These are phyloP conservation scores for Limnephilus auricula DNA, from an alignment of 2,888 invertebrate genomes.

Conservation along the genomic window DNA sequence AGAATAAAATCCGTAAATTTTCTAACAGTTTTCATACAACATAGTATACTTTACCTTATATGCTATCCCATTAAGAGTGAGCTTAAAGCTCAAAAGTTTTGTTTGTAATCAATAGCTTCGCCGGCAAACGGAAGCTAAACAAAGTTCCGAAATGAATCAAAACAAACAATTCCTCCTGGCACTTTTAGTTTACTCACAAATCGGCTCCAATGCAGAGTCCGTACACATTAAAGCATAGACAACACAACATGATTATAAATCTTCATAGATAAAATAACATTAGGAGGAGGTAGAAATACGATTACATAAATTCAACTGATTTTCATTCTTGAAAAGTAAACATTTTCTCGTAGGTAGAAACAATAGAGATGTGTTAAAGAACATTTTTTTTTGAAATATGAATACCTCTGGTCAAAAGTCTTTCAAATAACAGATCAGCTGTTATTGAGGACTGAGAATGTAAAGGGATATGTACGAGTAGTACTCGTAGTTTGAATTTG, in stretches of 20 bases:
- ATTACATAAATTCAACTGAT: background rate
- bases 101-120: background rate
- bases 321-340: too few relatives aligned
- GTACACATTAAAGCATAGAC: background rate
- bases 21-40: background rate
- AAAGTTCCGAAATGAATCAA: background rate
- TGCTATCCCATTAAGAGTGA: background rate
- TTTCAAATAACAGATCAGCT: too few relatives aligned
- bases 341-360: too few relatives aligned
- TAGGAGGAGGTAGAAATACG: background rate
- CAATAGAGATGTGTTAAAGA: too few relatives aligned
- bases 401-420: too few relatives aligned
- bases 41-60: background rate
- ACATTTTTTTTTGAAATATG: too few relatives aligned
- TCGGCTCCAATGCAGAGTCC: background rate
- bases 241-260: background rate
- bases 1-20: too few relatives aligned
- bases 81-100: background rate
- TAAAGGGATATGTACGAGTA: too few relatives aligned
- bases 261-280: background rate
- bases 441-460: too few relatives aligned
- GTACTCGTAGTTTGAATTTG: too few relatives aligned
- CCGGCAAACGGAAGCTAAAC: background rate
- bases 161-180: constrained; percentile 2
- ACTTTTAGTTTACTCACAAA: background rate